These are phyloP conservation scores for Salvelinus sp. DNA, from an alignment of 2,113 vertebrate species.

Conservation along the genomic window DNA sequence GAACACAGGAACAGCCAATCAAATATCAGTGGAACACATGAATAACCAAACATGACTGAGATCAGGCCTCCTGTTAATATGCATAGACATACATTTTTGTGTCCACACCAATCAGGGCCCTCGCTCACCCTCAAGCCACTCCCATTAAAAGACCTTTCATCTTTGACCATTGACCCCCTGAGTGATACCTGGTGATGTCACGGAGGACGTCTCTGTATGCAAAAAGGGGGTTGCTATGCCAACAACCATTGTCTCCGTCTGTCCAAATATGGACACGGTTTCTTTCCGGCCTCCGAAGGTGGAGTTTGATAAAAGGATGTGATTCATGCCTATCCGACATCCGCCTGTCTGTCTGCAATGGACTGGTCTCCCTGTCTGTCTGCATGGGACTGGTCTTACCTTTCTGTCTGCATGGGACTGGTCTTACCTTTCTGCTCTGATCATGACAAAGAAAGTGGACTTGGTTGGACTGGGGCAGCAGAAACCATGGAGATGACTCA, in stretches of 20 bases:
- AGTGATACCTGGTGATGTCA: conserved; percentile 36
- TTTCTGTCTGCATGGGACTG: no score
- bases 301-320: not conserved
- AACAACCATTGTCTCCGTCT: conserved; percentile 35
- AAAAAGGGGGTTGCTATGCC: conserved; percentile 58
- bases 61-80: conserved; percentile 45
- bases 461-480: conserved; percentile 33
- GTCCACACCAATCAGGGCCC: conserved; percentile 44
- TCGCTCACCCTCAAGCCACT: conserved; percentile 16
- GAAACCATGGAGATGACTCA: conserved; percentile 37
- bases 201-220: conserved; percentile 56
- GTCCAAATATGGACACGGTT: not conserved
- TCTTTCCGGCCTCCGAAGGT: not conserved
- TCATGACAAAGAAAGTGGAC: conserved; percentile 63
- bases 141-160: conserved; percentile 48
- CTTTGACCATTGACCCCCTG: conserved; percentile 34
- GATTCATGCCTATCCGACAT: not conserved
- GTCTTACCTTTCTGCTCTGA: conserved; percentile 21
- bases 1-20: conserved; percentile 22
- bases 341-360: no score
- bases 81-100: conserved; percentile 39
- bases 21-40: conserved; percentile 9
- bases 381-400: no score
- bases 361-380: no score
- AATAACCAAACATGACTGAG: conserved; percentile 33